Evolutionary conservation across 2,797 vertebrate species (phyloP), one percentile per base, ranked within the genome.

Genomic region (Prunella strophiata): DNA sequence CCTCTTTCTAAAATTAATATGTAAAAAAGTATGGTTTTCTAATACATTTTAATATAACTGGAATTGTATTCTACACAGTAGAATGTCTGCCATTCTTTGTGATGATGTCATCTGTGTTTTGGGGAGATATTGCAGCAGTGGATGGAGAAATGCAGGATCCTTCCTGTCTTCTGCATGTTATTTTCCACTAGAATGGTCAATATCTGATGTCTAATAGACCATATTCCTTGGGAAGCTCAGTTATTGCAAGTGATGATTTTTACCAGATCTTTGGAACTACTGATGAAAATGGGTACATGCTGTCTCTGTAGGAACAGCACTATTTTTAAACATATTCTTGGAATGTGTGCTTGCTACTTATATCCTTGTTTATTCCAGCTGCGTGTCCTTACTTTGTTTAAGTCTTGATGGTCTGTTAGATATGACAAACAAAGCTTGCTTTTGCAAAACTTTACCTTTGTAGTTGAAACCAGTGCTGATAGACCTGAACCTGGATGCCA

Each of bases 291-390:
- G 78, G 19, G 72, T 90, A 75, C 43, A 19, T 63, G 52, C 58
- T 82, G 66, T 75, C 72, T 87, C 86, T 91, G 74, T 81, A 61
- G 77, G 63, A 91, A 66, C 59, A 94, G 61, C 72, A 30, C 47
- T 93, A 66, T 95, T 91, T 94, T 92, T 16, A 94, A 81, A 88
- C 17, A 19, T 10, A 2, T 88, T 90, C 34, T 78, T 91, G 77
- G 62, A 91, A 81, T 67, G 16, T 85, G 21, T 8, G 1, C 63
- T 90, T 88, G 45, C 79, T 89, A 9, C 88, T 91, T 88, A 70
- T 7, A 47, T 92, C 51, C 55, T 66, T 93, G n/a, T 79, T 94
- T 88, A 81, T 85, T 85, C 67, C 77, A 75, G 58, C 58, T 88
- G 30, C 4, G 3, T 54, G 23, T 75, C 54, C 40, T 71, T 87